Conservation (phyloP, 2,888 invertebrate genomes). For the Hyposoter dolosus region DNA sequence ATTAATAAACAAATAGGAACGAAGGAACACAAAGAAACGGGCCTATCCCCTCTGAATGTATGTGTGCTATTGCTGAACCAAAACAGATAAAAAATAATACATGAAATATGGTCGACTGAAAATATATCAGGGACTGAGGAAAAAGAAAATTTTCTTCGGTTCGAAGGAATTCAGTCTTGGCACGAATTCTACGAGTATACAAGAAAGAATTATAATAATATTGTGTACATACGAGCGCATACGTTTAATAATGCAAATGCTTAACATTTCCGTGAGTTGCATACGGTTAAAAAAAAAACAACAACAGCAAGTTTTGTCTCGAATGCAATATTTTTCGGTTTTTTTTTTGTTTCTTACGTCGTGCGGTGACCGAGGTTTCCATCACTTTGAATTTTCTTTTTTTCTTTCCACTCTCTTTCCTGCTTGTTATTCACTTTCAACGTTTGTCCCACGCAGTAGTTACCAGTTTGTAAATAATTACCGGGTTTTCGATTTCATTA, state of each 20-base stretch:
- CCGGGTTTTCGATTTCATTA: constrained; percentile 38
- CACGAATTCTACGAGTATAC: constrained; percentile 43
- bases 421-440: constrained; percentile 5
- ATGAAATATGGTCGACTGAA: constrained; percentile 56
- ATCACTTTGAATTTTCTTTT: constrained; percentile 3
- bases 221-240: constrained; percentile 61
- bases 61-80: constrained; percentile 61
- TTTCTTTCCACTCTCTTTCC: background rate
- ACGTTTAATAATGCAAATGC: constrained; percentile 49
- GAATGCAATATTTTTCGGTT: constrained; percentile 6
- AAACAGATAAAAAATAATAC: constrained; percentile 22
- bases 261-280: constrained; percentile 43
- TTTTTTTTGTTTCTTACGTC: background rate
- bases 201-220: constrained; percentile 29
- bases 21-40: constrained; percentile 68
- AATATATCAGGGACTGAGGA: constrained; percentile 47
- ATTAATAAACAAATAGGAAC: constrained; percentile 44
- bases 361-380: background rate
- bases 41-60: constrained; percentile 74
- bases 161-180: constrained; percentile 35
- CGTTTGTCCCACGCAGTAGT: constrained; percentile 30
- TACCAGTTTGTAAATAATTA: constrained; percentile 59
- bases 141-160: constrained; percentile 3
- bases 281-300: constrained; percentile 16
- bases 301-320: constrained; percentile 7